phyloP scores from a whole-genome alignment of 2,888 invertebrate genomes.

The Acleris literana region DNA sequence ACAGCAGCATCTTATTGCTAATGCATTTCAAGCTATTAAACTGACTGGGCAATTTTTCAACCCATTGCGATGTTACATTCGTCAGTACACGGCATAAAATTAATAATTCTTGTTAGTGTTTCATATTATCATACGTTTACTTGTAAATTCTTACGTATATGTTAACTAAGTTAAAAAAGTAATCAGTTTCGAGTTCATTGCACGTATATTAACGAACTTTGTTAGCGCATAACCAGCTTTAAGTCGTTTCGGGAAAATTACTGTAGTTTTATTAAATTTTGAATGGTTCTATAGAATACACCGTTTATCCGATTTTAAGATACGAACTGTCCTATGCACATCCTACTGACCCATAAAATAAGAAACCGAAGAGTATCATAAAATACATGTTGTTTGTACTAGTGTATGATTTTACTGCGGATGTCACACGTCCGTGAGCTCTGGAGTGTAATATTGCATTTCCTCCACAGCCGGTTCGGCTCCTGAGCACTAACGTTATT shows the following conservation, averaged over 20 bases:
- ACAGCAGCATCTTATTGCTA: constrained; percentile 12
- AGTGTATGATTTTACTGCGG: constrained; percentile 17
- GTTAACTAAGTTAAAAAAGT: constrained; percentile 10
- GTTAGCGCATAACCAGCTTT: no score
- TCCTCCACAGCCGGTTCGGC: constrained; percentile 23
- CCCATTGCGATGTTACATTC: constrained; percentile 49
- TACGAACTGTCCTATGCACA: no score
- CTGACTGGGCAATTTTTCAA: constrained; percentile 45
- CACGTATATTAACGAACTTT: no score
- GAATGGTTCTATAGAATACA: no score
- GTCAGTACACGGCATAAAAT: constrained; percentile 47
- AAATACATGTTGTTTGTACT: background rate
- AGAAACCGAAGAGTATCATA: constrained; percentile 1
- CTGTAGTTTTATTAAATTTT: no score
- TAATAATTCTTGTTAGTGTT: constrained; percentile 18
- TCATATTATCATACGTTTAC: constrained; percentile 1
- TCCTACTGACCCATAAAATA: no score
- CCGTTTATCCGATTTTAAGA: no score
- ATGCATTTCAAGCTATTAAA: constrained; percentile 43
- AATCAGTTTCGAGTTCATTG: background rate
- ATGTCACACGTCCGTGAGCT: constrained; percentile 19
- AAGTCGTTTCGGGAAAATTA: no score
- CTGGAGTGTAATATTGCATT: constrained; percentile 24
- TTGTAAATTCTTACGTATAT: background rate
- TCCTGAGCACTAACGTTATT: constrained; percentile 20